Conservation (phyloP, 2,113 vertebrate species). For the Mirza zaza region DNA sequence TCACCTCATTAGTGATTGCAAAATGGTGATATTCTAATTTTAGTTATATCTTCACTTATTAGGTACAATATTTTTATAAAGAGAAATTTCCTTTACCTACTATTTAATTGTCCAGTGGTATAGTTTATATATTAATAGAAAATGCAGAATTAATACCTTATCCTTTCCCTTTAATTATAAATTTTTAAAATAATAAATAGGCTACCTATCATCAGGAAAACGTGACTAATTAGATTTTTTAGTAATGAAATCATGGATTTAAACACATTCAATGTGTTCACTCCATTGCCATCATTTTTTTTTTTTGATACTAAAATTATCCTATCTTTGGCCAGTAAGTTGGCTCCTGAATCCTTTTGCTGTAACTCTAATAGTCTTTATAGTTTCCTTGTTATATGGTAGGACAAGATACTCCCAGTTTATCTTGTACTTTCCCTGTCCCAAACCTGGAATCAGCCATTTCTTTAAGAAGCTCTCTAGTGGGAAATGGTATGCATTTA, state of each 20-base stretch:
- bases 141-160: not conserved
- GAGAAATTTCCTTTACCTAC: not conserved
- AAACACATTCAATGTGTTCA: not conserved
- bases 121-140: not conserved
- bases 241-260: not conserved
- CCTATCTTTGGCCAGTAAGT: not conserved
- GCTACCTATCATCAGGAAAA: not conserved
- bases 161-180: constrained; percentile 2
- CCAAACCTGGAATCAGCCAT: not conserved
- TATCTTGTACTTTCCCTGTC: not conserved
- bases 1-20: not conserved
- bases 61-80: not conserved
- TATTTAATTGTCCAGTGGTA: not conserved
- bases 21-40: not conserved
- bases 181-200: constrained; percentile 19
- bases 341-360: not conserved
- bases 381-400: not conserved
- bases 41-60: not conserved
- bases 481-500: not conserved
- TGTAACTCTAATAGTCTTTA: not conserved
- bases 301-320: not conserved
- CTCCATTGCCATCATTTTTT: not conserved
- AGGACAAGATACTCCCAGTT: not conserved
- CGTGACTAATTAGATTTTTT: not conserved
- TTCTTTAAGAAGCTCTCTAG: not conserved